phyloP scores from a whole-genome alignment of 2,113 vertebrate species.

The Mobula birostris region DNA sequence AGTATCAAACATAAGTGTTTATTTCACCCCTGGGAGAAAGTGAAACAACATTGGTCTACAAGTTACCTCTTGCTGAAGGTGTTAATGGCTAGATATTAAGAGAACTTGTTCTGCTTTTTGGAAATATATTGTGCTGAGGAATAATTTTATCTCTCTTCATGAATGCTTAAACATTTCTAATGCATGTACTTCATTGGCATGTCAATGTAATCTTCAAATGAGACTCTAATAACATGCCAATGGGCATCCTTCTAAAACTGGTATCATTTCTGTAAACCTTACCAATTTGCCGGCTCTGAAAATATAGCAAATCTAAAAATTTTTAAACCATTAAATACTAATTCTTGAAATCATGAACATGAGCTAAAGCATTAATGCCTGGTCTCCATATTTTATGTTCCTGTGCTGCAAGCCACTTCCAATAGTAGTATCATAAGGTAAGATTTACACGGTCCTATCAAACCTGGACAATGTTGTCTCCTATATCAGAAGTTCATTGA shows the following conservation, averaged over 20 bases:
- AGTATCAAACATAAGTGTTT: not conserved
- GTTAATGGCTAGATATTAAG: not conserved
- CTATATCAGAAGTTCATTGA: no score
- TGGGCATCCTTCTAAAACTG: not conserved
- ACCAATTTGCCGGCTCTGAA: not conserved
- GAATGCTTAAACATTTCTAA: not conserved
- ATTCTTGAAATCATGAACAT: not conserved
- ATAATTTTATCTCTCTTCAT: not conserved
- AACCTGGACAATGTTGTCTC: no score
- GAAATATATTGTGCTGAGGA: not conserved
- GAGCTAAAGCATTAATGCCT: not conserved
- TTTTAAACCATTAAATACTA: not conserved
- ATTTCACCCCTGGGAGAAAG: not conserved
- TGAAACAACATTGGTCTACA: not conserved
- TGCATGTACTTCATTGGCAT: not conserved
- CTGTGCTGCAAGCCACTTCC: not conserved
- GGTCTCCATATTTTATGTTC: not conserved
- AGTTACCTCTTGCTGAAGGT: not conserved
- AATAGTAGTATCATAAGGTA: not conserved
- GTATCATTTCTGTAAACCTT: not conserved
- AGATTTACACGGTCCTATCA: no score
- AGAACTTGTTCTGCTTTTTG: not conserved
- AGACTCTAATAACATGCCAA: not conserved
- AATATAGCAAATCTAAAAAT: not conserved
- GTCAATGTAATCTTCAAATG: not conserved